Conservation (phyloP, 2,888 invertebrate genomes). For the Lissonota sp. region DNA sequence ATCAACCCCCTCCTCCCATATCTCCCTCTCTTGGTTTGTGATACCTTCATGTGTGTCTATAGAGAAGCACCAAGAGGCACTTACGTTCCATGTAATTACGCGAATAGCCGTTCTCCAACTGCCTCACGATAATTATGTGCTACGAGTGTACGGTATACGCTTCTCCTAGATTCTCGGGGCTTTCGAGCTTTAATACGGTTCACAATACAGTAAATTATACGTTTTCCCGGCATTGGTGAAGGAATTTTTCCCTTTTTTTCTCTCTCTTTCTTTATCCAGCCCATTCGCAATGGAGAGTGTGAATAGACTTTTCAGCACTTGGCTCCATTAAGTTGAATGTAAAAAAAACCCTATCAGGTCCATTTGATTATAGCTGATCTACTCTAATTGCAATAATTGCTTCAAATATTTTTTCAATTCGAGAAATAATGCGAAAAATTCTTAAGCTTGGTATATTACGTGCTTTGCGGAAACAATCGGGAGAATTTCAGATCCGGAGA, state of each 20-base stretch:
- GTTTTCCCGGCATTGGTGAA: slow-evolving; percentile 18
- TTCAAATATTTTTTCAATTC: too few relatives aligned
- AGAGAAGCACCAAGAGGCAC: slow-evolving; percentile 55
- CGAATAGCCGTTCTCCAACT: slow-evolving; percentile 63
- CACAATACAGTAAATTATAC: slow-evolving; percentile 51
- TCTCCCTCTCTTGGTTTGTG: slow-evolving; percentile 25
- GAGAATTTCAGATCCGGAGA: too few relatives aligned
- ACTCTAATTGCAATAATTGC: too few relatives aligned
- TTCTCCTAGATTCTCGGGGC: slow-evolving; percentile 30
- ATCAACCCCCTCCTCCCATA: slow-evolving; percentile 25
- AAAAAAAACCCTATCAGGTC: too few relatives aligned
- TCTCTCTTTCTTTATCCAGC: background rate
- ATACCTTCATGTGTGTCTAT: slow-evolving; percentile 49
- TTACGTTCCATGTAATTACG: slow-evolving; percentile 66
- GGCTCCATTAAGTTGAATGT: too few relatives aligned
- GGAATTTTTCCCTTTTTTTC: slow-evolving; percentile 34
- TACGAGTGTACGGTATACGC: slow-evolving; percentile 35
- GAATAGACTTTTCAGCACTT: too few relatives aligned
- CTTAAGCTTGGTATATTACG: too few relatives aligned
- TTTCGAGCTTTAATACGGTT: slow-evolving; percentile 35
- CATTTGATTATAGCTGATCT: too few relatives aligned
- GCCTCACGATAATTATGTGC: slow-evolving; percentile 64
- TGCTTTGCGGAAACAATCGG: too few relatives aligned
- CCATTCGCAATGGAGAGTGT: background rate
- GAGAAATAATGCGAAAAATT: too few relatives aligned